Evolutionary conservation across 2,113 vertebrate genomes (phyloP).

Genomic region (mouse (Mus musculus)): GRCm39 chr3:154585501-154586000

Average conservation of each 20-base stretch:
- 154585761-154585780: slow-evolving; percentile 69
- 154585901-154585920: slow-evolving; percentile 79
- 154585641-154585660: neutral
- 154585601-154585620: neutral
- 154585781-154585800: slow-evolving; percentile 77
- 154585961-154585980: slow-evolving; percentile 68
- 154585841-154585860: slow-evolving; percentile 82
- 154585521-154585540: slow-evolving; percentile 44
- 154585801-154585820: slow-evolving; percentile 82
- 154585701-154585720: slow-evolving; percentile 50
- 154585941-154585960: slow-evolving; percentile 75
- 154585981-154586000: slow-evolving; percentile 52
- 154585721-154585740: slow-evolving; percentile 66
- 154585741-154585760: slow-evolving; percentile 37
- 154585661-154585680: neutral
- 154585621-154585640: neutral
- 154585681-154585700: neutral
- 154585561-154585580: slow-evolving; percentile 51
- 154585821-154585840: slow-evolving; percentile 79
- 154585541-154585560: neutral
- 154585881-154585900: slow-evolving; percentile 81
- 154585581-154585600: slow-evolving; percentile 16
- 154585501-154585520: slow-evolving; percentile 59
- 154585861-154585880: slow-evolving; percentile 81
- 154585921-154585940: slow-evolving; percentile 80